Conservation (phyloP, 2,113 vertebrate species). For the Suncus etruscus region DNA sequence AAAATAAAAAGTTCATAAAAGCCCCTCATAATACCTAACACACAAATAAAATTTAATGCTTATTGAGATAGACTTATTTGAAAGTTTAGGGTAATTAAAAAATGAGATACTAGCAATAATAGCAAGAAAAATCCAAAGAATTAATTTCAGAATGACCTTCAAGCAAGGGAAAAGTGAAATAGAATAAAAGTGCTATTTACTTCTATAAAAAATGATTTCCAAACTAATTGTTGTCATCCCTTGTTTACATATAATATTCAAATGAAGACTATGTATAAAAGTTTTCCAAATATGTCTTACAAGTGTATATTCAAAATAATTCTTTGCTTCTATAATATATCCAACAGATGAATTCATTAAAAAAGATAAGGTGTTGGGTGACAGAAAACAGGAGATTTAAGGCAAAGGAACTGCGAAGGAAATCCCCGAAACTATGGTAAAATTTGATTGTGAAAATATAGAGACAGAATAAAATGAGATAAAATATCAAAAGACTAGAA, state of each 20-base stretch:
- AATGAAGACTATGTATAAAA: neutral
- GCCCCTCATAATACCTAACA: neutral
- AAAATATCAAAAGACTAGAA: too few relatives aligned
- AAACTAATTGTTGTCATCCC: neutral
- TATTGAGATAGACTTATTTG: neutral
- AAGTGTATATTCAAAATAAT: neutral
- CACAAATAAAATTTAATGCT: neutral
- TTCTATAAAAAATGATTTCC: conserved; percentile 14
- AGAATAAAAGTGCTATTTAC: neutral
- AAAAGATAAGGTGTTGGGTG: neutral
- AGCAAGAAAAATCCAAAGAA: neutral
- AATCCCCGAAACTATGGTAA: neutral
- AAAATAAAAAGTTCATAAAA: neutral
- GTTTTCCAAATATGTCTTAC: neutral
- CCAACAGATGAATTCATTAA: neutral
- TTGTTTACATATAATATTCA: neutral
- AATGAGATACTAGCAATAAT: neutral
- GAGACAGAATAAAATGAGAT: too few relatives aligned
- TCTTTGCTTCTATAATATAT: neutral
- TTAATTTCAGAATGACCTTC: neutral
- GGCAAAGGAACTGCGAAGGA: neutral
- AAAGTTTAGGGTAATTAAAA: conserved; percentile 25
- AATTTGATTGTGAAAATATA: neutral
- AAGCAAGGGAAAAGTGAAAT: neutral
- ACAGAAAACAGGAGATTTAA: neutral